Evolutionary conservation across 2,888 invertebrate genomes (phyloP).

Genomic region (Ametastegia equiseti): DNA sequence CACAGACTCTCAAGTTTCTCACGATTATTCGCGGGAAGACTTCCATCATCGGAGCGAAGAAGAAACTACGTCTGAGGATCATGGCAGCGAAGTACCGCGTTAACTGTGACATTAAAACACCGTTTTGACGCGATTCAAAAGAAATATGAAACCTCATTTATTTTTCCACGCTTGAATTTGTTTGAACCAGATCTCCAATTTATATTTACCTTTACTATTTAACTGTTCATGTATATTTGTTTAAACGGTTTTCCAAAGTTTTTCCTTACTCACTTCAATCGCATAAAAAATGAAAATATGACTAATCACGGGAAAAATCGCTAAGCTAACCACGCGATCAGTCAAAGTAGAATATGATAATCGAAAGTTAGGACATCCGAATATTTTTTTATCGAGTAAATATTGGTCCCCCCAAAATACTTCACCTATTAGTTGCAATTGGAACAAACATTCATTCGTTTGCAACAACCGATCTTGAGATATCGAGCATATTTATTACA

Average conservation of each 20-base stretch:
- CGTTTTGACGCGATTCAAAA: neutral
- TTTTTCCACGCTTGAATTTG: neutral
- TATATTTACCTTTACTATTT: too few species aligned
- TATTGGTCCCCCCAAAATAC: too few species aligned
- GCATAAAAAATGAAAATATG: neutral
- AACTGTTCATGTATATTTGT: neutral
- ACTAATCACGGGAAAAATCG: too few species aligned
- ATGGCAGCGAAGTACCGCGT: neutral
- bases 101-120: constrained; percentile 15
- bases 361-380: too few species aligned
- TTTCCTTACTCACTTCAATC: neutral
- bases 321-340: too few species aligned
- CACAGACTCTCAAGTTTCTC: neutral
- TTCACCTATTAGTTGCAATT: too few species aligned
- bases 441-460: too few species aligned
- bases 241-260: neutral
- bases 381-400: too few species aligned
- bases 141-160: neutral
- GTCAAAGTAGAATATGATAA: too few species aligned
- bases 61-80: constrained; percentile 24
- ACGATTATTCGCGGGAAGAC: constrained; percentile 9
- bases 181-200: too few species aligned
- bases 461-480: too few species aligned
- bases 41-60: neutral
- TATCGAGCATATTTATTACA: too few species aligned